Conservation (phyloP, 2,797 vertebrate genomes). For the Spinus pinus region DNA sequence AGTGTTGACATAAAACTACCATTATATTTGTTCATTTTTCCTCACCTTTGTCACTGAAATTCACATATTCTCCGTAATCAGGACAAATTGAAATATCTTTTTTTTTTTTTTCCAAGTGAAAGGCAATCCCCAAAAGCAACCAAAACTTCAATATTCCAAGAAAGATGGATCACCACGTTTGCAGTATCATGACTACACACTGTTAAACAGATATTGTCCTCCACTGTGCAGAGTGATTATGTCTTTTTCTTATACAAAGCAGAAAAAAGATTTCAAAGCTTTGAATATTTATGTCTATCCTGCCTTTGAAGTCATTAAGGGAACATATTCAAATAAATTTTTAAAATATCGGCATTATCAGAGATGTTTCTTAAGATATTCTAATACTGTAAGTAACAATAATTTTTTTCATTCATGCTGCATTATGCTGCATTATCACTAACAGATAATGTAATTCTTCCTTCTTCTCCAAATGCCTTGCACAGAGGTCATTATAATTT, state of each 20-base stretch:
- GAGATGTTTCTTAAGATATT: background rate
- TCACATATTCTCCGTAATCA: background rate
- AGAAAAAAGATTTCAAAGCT: background rate
- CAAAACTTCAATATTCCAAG: background rate
- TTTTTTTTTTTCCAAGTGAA: background rate
- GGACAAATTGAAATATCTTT: background rate
- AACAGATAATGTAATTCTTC: background rate
- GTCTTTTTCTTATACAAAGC: background rate
- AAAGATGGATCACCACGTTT: background rate
- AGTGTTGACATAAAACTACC: background rate
- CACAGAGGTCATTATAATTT: background rate
- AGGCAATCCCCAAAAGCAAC: background rate
- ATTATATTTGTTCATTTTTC: background rate
- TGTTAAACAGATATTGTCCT: background rate
- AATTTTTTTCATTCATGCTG: background rate
- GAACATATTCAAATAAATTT: background rate
- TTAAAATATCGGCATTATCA: background rate
- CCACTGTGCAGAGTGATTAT: background rate
- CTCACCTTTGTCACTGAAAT: background rate
- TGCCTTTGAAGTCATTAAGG: background rate
- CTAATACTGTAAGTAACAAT: background rate
- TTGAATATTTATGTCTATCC: background rate
- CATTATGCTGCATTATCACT: background rate
- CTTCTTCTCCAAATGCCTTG: background rate
- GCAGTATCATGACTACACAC: background rate